phyloP scores from a whole-genome alignment of 2,888 invertebrate species.

The Pristionchus exspectatus region DNA sequence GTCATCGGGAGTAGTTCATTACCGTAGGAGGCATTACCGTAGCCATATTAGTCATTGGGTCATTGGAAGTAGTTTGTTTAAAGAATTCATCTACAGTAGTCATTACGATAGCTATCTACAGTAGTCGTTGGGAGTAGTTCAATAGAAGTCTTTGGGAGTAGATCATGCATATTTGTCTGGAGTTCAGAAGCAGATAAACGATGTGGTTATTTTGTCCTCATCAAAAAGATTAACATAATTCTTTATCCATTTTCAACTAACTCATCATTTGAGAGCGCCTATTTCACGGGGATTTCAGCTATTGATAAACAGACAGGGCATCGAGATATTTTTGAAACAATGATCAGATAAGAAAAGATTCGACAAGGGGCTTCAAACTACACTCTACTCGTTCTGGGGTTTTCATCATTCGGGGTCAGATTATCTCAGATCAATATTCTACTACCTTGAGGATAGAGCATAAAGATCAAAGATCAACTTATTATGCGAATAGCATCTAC shows the following conservation, averaged over 20 bases:
- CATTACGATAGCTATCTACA: background rate
- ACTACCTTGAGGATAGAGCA: background rate
- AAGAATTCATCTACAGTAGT: background rate
- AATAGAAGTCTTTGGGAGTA: background rate
- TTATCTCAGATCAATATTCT: background rate
- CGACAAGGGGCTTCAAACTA: constrained; percentile 26
- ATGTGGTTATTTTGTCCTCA: background rate
- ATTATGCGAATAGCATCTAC: constrained; percentile 34
- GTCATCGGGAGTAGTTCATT: background rate
- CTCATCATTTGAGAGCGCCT: constrained; percentile 20
- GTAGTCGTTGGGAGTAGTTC: background rate
- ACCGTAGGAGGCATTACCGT: background rate
- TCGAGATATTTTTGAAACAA: background rate
- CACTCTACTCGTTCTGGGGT: constrained; percentile 32
- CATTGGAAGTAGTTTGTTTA: no score
- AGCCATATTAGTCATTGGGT: no score
- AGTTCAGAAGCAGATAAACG: background rate
- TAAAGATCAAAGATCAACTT: constrained; percentile 7
- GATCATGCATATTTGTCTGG: background rate
- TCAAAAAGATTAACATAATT: background rate
- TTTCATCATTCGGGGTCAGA: constrained; percentile 1
- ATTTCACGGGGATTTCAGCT: constrained; percentile 43
- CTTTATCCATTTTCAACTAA: constrained; percentile 7
- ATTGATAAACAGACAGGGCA: background rate
- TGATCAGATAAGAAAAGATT: background rate